These are phyloP conservation scores for Globodera ellingtonae DNA, from an alignment of 1,140 invertebrate species.

Conservation along the genomic window DNA sequence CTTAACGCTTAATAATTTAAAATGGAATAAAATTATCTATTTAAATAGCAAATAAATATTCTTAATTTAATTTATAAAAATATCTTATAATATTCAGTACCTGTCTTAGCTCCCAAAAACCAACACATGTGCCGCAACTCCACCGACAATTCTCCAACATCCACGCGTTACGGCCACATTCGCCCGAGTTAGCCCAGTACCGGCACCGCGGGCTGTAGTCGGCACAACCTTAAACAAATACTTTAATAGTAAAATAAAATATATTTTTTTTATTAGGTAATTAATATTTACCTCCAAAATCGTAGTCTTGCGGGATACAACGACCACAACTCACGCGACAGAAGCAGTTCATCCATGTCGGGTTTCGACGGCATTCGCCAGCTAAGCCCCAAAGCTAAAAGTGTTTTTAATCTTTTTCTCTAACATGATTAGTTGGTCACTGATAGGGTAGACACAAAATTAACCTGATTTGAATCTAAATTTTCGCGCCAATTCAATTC, in stretches of 20 bases:
- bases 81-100: background rate
- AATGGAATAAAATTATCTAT: too few relatives aligned
- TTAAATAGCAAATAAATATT: too few relatives aligned
- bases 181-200: constrained; percentile 31
- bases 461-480: background rate
- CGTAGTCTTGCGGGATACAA: constrained; percentile 51
- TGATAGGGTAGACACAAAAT: background rate
- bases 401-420: background rate
- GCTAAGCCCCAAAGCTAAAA: constrained; percentile 47
- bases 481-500: background rate
- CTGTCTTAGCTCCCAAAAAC: constrained; percentile 36
- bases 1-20: too few relatives aligned
- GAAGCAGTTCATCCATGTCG: constrained; percentile 53
- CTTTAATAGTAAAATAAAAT: too few relatives aligned
- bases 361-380: constrained; percentile 45
- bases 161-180: constrained; percentile 43
- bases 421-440: background rate
- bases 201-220: constrained; percentile 44
- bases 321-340: constrained; percentile 50
- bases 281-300: constrained; percentile 42
- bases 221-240: constrained; percentile 36
- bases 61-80: too few relatives aligned
- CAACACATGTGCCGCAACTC: constrained; percentile 37
- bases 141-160: constrained; percentile 49
- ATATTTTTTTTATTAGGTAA: too few relatives aligned